Base-by-base conservation (phyloP, 2,888 invertebrate species). In the Campoletis raptor region DNA sequence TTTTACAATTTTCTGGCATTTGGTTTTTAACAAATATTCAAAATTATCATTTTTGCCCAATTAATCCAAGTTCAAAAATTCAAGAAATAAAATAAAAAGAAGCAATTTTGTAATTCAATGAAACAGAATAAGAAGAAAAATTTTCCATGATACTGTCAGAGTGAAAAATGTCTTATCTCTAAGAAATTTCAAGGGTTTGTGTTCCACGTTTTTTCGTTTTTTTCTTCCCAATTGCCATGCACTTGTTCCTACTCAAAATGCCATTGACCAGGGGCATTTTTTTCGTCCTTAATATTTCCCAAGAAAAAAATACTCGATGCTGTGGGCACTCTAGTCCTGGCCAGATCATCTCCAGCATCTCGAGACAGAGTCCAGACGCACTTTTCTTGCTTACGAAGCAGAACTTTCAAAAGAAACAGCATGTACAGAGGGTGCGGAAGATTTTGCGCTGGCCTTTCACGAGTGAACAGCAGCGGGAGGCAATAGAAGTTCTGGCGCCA, bases 401-500 rank as follows among this genome's bases (percentile, higher is more conserved):
- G 69, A 83, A 84, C 69, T 81, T 84, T 81, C 45, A 69, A 64
- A 69, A 79, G 61, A n/a, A 74, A 66, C 45, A 24, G 30, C 24
- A 30, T 48, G 52, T 69, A 45, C 24, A 30, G 52, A 72, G 61
- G 73, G 52, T 42, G n/a, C n/a, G 67, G 36, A 72, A 79, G 48
- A 61, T 54, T 81, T 69, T 45, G 54, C 57, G 78, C 64, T 24
- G 21, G 12, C 48, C 36, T 61, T 30, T 61, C 61, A 69, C 30
- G 64, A 18, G 21, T 52, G 74, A 74, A 81, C 42, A 83, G 21
- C 76, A 77, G 72, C 77, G 73, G 78, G 67, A 77, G 83, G 48
- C 81, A 45, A 54, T 82, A 76, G 84, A 84, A 86, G 74, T 81
- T 82, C 81, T 76, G 85, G 79, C 81, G 78, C 70, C 83, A 69